Evolutionary conservation across 35 echinoderm and acorn worm genomes (phyloP), one percentile per base, ranked within the genome.

Genomic region (Heliocidaris erythrogramma): DNA sequence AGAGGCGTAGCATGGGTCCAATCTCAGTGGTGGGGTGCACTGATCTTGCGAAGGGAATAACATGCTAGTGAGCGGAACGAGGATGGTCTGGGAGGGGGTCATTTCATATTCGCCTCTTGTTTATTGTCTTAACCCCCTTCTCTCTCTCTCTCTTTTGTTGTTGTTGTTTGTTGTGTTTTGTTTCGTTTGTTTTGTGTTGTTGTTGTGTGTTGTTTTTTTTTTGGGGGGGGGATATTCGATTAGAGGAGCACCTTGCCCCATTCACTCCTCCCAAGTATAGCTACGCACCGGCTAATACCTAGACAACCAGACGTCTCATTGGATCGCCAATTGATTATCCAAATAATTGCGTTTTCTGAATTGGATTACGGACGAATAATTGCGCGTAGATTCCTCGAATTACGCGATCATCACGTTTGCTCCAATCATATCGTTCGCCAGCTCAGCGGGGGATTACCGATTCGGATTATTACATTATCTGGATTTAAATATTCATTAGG

Each of bases 261-360:
- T 0, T 18, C 21, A 18, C 65, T 42, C 65, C 65, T n/a, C 65
- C 65, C 27, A 78, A 2, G 65, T n/a, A 27, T n/a, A 78, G 65
- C 65, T 78, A 8, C 65, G 7, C 65, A 27, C 65, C 27, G 65
- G 65, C 2, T 78, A 78, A 78, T 78, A 21, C 65, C 65, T 78
- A 78, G 65, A 78, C 65, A 27, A 78, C 27, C 65, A 78, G 65
- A 78, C 65, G 65, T 78, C 65, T 78, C 65, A 78, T 78, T 78
- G 65, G 65, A 78, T 78, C 65, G 65, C 65, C 65, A 24, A n/a
- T 78, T 78, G 65, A 78, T 78, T 27, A 78, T 78, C 65, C 65
- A 78, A 78, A 78, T 78, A 78, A 78, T 78, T 78, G 65, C 65
- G 65, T 78, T 78, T 78, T 78, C 21, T 78, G 65, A 78, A 78